Conservation (phyloP, 2,888 invertebrate species). For the Eupsilia transversa region DNA sequence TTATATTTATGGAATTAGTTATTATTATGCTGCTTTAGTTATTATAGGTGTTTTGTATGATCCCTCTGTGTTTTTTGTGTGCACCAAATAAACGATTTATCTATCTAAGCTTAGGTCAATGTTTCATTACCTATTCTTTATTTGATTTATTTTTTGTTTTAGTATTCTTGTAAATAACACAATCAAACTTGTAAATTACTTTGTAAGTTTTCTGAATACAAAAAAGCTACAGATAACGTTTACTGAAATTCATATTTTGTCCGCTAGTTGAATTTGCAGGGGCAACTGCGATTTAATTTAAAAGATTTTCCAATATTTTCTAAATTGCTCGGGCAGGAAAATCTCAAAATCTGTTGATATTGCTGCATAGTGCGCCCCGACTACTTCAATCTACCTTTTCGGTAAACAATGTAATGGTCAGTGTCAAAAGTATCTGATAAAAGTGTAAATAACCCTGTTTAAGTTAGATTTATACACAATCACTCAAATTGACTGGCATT, state of each 20-base stretch:
- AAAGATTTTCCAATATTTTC: not conserved
- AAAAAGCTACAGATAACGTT: not conserved
- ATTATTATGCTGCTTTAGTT: too few relatives aligned
- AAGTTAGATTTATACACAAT: not conserved
- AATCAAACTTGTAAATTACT: slow-evolving; percentile 11
- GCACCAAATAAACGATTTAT: too few relatives aligned
- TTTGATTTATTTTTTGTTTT: not conserved
- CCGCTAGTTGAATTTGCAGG: not conserved
- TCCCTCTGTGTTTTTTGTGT: too few relatives aligned
- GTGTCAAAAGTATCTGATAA: too few relatives aligned
- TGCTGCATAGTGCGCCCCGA: not conserved
- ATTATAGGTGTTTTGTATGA: too few relatives aligned
- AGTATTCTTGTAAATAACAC: not conserved
- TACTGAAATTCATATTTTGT: not conserved
- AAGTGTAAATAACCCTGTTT: not conserved
- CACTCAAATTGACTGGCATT: too few relatives aligned
- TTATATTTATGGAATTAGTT: too few relatives aligned
- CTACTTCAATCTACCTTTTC: not conserved
- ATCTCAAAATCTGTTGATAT: not conserved
- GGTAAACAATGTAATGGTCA: not conserved
- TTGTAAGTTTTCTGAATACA: not conserved
- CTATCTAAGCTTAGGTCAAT: not conserved
- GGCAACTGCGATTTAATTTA: too few relatives aligned
- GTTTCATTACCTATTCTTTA: not conserved
- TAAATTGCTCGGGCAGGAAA: not conserved